Evolutionary conservation across 2,797 vertebrate genomes (phyloP), one percentile per base, ranked within the genome.

Genomic region (Cossypha dichroa): DNA sequence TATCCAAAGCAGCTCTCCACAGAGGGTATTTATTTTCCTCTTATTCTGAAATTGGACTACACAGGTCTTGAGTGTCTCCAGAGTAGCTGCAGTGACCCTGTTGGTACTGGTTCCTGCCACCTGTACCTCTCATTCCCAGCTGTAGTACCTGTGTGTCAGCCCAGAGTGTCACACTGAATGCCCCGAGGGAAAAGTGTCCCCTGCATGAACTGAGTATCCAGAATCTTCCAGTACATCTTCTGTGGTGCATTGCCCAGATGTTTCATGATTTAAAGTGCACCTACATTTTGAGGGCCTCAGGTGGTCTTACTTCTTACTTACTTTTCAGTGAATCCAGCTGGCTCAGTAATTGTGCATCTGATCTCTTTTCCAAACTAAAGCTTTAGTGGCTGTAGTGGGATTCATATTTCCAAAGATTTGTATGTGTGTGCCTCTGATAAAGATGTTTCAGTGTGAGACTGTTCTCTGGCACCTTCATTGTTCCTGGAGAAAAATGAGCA

Each of bases 131-230:
- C 21, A 0, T 38, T 70, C 29, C 62, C 15, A 22, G 31, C 67
- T 11, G 1, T 16, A 11, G n/a, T 19, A 34, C 11, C 54, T 31
- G 7, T 14, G 20, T 22, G 9, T 5, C 79, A 11, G 11, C 6
- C 31, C 74, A 6, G n/a, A 23, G 34, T 43, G 19, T 21, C n/a
- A 1, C 10, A 1, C 19, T 23, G 0, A 23, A 1, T 70, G n/a
- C 49, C 45, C 33, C 6, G 43, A 59, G 70, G 62, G 45, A 23
- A 15, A 15, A 17, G 10, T 13, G 31, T 55, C 15, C 17, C 28
- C 22, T 28, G 0, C 7, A 1, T 43, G 25, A 68, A 4, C 0
- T 40, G 62, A 49, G n/a, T 38, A 16, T 38, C 76, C 59, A 12
- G 33, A 54, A 15, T 41, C 66, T 81, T 59, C 66, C 63, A 72